Evolutionary conservation across 2,888 invertebrate species (phyloP), one percentile per base, ranked within the genome.

Genomic region (Ceramica pisi): DNA sequence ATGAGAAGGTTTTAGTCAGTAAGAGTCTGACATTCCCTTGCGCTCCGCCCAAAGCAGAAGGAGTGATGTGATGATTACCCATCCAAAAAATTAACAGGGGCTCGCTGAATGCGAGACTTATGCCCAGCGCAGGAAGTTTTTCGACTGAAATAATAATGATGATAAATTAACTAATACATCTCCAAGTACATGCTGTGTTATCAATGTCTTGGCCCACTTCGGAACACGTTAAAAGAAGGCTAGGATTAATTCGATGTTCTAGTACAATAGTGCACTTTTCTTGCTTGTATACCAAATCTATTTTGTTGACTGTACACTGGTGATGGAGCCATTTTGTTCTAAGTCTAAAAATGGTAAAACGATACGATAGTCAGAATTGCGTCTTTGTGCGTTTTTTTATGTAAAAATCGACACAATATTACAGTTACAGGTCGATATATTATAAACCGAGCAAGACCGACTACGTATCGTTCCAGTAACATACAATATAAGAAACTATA

Each of bases 291-390:
- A 55, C 53, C 26, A 26, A 26, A 19, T 14, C 5, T 55, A 1
- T 55, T n/a, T 51, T 21, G 8, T 21, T 21, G 5, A 16, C 48
- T 35, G 5, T 26, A 23, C 26, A 35, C 12, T 26, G 26, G 8
- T 44, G 5, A 46, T 19, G 2, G 21, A 63, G 67, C 55, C 26
- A 72, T 63, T 71, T 72, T 48, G 56, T 23, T 50, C 21, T 48
- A 48, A 71, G 55, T 12, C 21, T 41, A 14, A 41, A 14, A 41
- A 1, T 46, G 4, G n/a, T 55, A 48, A 41, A 62, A 41, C 48
- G 23, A 51, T 72, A 44, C 23, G 16, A 41, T 31, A 48, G 26
- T 19, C 26, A 19, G 16, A 41, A 38, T 35, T 19, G 14, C 14
- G 19, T 48, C 9, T 4, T 2, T 48, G 9, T 12, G 41, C 19